Base-by-base conservation (phyloP, 2,113 vertebrate genomes). In the Mobula birostris region DNA sequence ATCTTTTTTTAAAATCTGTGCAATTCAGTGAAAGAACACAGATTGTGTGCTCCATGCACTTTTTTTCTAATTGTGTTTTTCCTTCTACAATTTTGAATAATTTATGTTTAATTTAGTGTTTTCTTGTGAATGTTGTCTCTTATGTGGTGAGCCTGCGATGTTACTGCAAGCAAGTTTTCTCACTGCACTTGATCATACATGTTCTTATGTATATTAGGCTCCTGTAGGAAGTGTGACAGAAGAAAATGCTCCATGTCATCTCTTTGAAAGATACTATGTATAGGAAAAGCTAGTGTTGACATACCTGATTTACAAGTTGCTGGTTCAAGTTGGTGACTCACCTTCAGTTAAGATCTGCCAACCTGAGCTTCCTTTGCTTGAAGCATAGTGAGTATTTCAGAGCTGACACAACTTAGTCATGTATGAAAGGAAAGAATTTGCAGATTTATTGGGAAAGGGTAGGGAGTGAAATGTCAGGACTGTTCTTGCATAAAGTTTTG, bases 181-280 rank as follows among this genome's bases (percentile, higher is more conserved):
- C 48, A 48, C 48, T 48, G 48, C 48, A 48, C 48, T 48, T 48
- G 48, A 48, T 48, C 48, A 48, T 48, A 48, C 48, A 48, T 48
- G 48, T 48, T 48, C 3, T 48, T 48, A 4, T 48, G 48, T 4
- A 48, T 48, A 48, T 48, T 48, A 48, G 48, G 48, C 68, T 91
- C 87, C 87, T 91, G 63, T 68, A 66, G 87, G 87, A 91, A n/a
- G 29, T 66, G 87, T 91, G 87, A 61, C 87, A 66, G 68, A 91
- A 63, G 15, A 68, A 91, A 91, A 91, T 91, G 3, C 87, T n/a
- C 87, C 68, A n/a, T 68, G 61, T 91, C 29, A 91, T 66, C 63
- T 91, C 61, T 58, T 83, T 85, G 48, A 56, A 58, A 85, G 58
- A 56, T 85, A 58, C 48, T 85, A 48, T 91, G n/a, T 68, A 48